phyloP scores from a whole-genome alignment of 2,113 vertebrate species.

The Piprites chloris region DNA sequence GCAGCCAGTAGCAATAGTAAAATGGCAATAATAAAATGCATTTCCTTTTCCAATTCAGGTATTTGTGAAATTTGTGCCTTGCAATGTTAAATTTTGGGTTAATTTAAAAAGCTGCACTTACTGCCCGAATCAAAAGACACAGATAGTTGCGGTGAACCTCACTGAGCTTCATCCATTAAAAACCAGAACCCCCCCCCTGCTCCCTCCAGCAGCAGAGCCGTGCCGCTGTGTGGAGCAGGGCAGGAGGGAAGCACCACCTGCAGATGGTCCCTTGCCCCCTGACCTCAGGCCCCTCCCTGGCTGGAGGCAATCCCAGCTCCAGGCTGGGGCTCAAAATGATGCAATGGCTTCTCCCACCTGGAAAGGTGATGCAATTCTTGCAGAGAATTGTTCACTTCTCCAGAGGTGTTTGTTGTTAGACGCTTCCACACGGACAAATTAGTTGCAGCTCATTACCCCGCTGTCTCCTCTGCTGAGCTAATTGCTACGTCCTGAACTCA shows the following conservation, averaged over 20 bases:
- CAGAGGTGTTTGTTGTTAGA: conserved; percentile 41
- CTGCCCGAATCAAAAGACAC: neutral
- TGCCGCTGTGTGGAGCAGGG: neutral
- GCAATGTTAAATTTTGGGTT: neutral
- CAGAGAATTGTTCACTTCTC: conserved; percentile 40
- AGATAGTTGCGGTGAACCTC: neutral
- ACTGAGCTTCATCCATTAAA: neutral
- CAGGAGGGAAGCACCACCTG: neutral
- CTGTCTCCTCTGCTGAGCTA: conserved; percentile 38
- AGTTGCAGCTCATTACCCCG: conserved; percentile 11
- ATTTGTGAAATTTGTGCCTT: neutral
- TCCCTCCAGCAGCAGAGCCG: neutral
- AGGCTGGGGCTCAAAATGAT: neutral
- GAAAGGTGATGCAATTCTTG: conserved; percentile 71
- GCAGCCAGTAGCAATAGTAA: neutral
- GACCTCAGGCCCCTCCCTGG: neutral
- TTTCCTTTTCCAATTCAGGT: neutral
- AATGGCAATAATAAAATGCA: neutral
- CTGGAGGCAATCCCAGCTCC: neutral
- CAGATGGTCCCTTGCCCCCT: neutral
- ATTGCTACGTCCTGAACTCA: conserved; percentile 10
- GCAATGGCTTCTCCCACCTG: conserved; percentile 38
- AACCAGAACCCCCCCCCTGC: accelerated
- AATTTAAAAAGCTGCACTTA: neutral
- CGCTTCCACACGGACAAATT: conserved; percentile 58